Percentiles rank a stretch among this genome's conserved stretches.
Evolutionary conservation across 2,888 invertebrate genomes (phyloP).

Genomic region (Vannuccia rotundouncinata): DNA sequence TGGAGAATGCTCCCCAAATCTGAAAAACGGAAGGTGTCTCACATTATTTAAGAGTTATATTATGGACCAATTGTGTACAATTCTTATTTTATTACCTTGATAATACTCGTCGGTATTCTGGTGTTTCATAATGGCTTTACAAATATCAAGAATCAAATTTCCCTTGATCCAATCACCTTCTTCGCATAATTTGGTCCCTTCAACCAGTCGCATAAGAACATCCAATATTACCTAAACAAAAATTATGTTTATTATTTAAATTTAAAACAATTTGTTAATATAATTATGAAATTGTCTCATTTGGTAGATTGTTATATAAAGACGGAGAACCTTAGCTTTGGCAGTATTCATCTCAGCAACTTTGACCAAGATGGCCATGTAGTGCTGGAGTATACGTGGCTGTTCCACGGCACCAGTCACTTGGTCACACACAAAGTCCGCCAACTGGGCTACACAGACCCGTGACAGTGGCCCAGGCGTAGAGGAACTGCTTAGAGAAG

Average conservation of each 20-base stretch:
- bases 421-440: not conserved
- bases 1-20: not conserved
- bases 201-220: not conserved
- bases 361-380: not conserved
- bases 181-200: not conserved
- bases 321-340: slow-evolving; percentile 6
- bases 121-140: not conserved
- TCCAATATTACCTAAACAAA: not conserved
- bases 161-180: not conserved
- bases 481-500: not conserved
- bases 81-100: not conserved
- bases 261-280: too few relatives aligned
- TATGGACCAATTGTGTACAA: too few relatives aligned
- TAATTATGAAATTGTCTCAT: too few relatives aligned
- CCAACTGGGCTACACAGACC: not conserved
- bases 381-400: not conserved
- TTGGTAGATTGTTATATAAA: too few relatives aligned
- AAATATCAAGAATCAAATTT: not conserved
- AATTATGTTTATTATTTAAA: too few relatives aligned
- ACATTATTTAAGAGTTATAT: too few relatives aligned
- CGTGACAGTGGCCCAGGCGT: not conserved
- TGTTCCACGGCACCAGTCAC: not conserved
- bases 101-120: not conserved
- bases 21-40: too few relatives aligned
- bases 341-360: not conserved